These are phyloP conservation scores for Panthera leo DNA, from an alignment of 2,113 vertebrate species.

Conservation along the genomic window DNA sequence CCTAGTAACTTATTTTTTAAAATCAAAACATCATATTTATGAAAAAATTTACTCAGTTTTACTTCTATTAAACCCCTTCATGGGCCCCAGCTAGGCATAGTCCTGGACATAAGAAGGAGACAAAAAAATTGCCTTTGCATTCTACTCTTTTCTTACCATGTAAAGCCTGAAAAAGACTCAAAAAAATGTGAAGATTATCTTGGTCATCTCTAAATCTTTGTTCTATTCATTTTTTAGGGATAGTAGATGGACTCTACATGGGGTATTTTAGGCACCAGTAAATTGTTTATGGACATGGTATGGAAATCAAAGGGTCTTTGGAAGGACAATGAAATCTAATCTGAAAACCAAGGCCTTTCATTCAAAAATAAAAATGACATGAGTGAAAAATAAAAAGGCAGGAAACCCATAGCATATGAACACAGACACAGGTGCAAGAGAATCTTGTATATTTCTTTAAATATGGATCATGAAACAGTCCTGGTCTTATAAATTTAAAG, in stretches of 20 bases:
- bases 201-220: neutral
- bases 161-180: neutral
- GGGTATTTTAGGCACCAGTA: neutral
- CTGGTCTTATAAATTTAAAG: neutral
- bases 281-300: neutral
- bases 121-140: neutral
- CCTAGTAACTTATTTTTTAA: neutral
- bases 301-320: neutral
- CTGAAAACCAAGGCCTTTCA: neutral
- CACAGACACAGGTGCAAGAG: neutral
- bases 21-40: conserved; percentile 1
- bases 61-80: neutral
- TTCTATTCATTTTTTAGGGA: neutral
- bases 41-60: conserved; percentile 29
- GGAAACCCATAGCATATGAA: neutral
- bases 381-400: neutral
- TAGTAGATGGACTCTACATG: neutral
- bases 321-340: neutral
- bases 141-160: neutral
- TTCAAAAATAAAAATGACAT: neutral
- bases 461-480: neutral
- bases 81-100: neutral
- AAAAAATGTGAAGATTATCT: neutral
- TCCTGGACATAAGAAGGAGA: neutral
- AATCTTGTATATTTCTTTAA: neutral